phyloP scores from a whole-genome alignment of 2,113 vertebrate genomes.

The Onychorhynchus coronatus region DNA sequence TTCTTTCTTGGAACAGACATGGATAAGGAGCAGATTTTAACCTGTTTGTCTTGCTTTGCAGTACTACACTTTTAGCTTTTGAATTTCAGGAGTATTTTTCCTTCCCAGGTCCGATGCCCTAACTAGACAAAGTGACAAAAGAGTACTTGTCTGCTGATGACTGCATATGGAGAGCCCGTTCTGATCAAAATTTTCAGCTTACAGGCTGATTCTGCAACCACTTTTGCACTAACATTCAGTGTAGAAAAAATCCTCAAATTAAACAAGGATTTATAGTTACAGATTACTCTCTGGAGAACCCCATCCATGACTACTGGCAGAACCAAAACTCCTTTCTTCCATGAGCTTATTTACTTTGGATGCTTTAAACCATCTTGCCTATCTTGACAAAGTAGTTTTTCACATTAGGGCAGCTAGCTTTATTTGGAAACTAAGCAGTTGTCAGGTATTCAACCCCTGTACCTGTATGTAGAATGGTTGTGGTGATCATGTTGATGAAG shows the following conservation, averaged over 20 bases:
- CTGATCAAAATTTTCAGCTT: background rate
- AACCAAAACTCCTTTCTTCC: background rate
- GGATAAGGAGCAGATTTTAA: background rate
- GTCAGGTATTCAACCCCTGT: fast-evolving
- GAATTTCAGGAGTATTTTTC: background rate
- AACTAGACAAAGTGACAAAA: background rate
- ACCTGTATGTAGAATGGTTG: background rate
- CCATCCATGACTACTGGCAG: background rate
- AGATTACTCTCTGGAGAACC: background rate
- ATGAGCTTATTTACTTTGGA: background rate
- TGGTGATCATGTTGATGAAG: fast-evolving
- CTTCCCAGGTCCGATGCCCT: background rate
- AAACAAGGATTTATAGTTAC: background rate
- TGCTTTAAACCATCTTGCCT: background rate
- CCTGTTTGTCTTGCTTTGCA: background rate
- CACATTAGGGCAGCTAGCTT: background rate
- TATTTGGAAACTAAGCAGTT: background rate
- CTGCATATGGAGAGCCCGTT: background rate
- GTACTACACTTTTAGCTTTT: background rate
- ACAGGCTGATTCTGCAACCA: background rate
- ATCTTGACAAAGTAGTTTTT: background rate
- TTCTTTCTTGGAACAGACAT: background rate
- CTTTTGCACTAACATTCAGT: background rate
- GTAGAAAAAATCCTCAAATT: background rate
- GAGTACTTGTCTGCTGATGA: background rate